A percentile compares a stretch with the other conserved stretches of the same genome.
These are phyloP conservation scores for Sisor rabdophorus DNA, from an alignment of 2,113 vertebrate genomes.

Conservation along the genomic window DNA sequence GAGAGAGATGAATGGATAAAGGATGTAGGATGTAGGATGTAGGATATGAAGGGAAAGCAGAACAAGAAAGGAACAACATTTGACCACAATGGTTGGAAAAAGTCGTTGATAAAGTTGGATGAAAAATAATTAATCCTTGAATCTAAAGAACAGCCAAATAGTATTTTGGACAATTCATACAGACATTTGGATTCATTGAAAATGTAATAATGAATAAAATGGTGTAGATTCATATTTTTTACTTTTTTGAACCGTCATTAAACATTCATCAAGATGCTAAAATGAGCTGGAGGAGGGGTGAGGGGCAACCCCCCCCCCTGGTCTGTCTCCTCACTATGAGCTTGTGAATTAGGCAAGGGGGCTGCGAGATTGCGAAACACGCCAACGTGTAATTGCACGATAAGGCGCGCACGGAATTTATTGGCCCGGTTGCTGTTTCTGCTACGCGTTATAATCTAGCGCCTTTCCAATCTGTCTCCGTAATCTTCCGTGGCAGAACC, in stretches of 20 bases:
- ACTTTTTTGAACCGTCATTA: background rate
- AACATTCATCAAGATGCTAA: conserved; percentile 46
- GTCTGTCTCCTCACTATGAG: conserved; percentile 82
- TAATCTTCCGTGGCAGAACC: conserved; percentile 95
- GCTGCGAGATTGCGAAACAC: conserved; percentile 93
- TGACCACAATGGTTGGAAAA: no score
- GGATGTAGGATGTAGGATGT: no score
- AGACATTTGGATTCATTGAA: background rate
- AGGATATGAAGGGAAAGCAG: no score
- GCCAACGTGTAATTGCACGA: conserved; percentile 89
- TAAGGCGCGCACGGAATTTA: conserved; percentile 95
- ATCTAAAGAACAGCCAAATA: background rate
- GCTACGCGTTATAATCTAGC: conserved; percentile 93
- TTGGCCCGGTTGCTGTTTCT: conserved; percentile 96
- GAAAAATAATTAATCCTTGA: background rate
- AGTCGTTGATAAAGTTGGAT: no score
- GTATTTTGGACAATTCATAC: background rate
- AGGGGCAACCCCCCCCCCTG: conserved; percentile 73
- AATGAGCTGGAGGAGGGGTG: conserved; percentile 11
- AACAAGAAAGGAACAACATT: no score
- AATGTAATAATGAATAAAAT: conserved; percentile 6
- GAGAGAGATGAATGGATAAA: background rate
- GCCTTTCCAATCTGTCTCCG: conserved; percentile 96
- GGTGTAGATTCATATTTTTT: background rate
- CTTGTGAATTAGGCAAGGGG: conserved; percentile 86